Conservation (phyloP, 2,113 vertebrate genomes). For the Bettongia penicillata region DNA sequence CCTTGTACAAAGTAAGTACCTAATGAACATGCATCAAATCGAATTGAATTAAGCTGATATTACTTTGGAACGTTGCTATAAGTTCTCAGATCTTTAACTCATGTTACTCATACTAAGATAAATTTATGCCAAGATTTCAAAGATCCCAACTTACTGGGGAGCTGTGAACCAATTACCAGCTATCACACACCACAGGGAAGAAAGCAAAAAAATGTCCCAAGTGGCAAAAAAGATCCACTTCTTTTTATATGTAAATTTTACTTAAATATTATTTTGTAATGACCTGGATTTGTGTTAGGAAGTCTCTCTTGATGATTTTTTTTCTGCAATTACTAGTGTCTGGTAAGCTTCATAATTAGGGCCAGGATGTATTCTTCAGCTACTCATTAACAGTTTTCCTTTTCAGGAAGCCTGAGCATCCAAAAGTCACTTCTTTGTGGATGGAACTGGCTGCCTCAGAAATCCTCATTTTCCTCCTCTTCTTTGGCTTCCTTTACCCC, state of each 20-base stretch:
- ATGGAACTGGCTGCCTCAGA: neutral
- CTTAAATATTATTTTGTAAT: constrained; percentile 78
- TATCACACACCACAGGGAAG: neutral
- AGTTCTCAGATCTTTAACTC: neutral
- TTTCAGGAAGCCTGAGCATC: constrained; percentile 25
- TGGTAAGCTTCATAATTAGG: constrained; percentile 79
- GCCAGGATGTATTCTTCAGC: constrained; percentile 68
- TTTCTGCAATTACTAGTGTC: constrained; percentile 69
- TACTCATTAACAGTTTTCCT: constrained; percentile 73
- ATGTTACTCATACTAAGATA: neutral
- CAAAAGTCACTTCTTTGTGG: constrained; percentile 44
- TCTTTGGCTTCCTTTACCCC: neutral
- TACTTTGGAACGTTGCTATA: neutral
- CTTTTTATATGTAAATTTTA: constrained; percentile 78
- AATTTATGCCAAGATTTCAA: constrained; percentile 25
- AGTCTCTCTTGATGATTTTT: constrained; percentile 77
- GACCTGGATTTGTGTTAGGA: constrained; percentile 75
- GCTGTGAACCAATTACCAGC: neutral
- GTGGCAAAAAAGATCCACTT: constrained; percentile 60
- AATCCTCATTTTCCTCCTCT: neutral
- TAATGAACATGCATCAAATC: neutral
- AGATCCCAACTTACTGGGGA: neutral
- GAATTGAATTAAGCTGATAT: constrained; percentile 7
- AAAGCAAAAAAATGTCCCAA: constrained; percentile 13
- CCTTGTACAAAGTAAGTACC: neutral